A percentile compares a stretch with the other conserved stretches of the same genome.
phyloP scores from a whole-genome alignment of 2,797 vertebrate species.

The Sebastiscus albofasciatus region DNA sequence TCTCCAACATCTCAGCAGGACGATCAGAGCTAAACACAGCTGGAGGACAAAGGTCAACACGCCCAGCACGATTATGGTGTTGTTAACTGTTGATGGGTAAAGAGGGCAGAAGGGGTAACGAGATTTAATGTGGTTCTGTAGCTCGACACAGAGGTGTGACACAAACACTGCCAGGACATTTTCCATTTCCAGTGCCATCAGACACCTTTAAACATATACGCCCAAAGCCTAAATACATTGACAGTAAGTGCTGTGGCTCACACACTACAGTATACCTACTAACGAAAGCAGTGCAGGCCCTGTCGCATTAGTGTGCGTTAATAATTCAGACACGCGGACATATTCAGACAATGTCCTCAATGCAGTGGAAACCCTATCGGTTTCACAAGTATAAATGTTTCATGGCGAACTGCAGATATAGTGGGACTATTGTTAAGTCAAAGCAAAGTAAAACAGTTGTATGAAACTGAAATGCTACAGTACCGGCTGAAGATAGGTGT shows the following conservation, averaged over 20 bases:
- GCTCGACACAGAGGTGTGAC: neutral
- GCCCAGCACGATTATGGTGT: conserved; percentile 55
- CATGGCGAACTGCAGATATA: conserved; percentile 6
- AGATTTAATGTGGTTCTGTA: neutral
- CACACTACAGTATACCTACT: neutral
- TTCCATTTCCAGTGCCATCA: neutral
- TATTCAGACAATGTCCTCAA: conserved; percentile 20
- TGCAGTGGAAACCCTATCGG: conserved; percentile 9
- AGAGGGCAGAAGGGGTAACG: neutral
- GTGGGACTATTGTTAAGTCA: neutral
- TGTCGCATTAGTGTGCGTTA: conserved; percentile 20
- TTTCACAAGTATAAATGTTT: conserved; percentile 42
- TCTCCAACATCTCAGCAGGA: conserved; percentile 68
- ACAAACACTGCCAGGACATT: neutral
- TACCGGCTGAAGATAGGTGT: conserved; percentile 53
- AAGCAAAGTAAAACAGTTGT: neutral
- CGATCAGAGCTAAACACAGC: conserved; percentile 69
- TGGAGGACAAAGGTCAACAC: conserved; percentile 76
- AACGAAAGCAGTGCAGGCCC: neutral
- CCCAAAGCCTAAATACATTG: neutral
- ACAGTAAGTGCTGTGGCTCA: neutral
- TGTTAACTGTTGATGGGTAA: conserved; percentile 46
- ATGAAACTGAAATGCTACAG: neutral
- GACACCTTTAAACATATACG: neutral
- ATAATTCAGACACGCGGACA: conserved; percentile 42